These are phyloP conservation scores for Dermatemys mawii DNA, from an alignment of 2,113 vertebrate species.

Conservation along the genomic window DNA sequence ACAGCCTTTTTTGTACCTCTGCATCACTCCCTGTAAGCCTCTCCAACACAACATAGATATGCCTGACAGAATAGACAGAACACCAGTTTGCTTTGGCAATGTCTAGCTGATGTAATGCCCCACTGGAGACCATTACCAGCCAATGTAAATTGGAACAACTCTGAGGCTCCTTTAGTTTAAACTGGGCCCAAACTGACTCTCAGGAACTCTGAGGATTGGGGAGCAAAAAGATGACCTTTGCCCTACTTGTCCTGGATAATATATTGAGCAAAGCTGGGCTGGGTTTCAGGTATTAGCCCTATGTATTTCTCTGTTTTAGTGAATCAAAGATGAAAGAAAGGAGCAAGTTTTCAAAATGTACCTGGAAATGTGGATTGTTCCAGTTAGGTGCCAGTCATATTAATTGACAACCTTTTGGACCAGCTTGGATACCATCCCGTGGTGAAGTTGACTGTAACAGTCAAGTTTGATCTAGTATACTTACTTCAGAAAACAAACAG, in stretches of 20 bases:
- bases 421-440: background rate
- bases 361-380: background rate
- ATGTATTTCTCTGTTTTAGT: background rate
- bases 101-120: background rate
- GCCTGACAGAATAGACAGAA: background rate
- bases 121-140: background rate
- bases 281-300: background rate
- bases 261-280: background rate
- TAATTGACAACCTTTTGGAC: background rate
- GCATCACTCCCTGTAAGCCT: background rate
- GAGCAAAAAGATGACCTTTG: background rate
- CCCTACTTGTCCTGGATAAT: background rate
- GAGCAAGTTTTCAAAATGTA: background rate
- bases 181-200: background rate
- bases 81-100: background rate
- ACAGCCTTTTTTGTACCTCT: background rate
- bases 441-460: background rate
- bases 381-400: background rate
- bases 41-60: background rate
- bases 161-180: background rate
- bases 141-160: background rate
- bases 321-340: background rate
- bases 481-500: background rate
- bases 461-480: background rate
- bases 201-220: fast-evolving